Conservation (phyloP, 2,888 invertebrate species). For the Autographa gamma region DNA sequence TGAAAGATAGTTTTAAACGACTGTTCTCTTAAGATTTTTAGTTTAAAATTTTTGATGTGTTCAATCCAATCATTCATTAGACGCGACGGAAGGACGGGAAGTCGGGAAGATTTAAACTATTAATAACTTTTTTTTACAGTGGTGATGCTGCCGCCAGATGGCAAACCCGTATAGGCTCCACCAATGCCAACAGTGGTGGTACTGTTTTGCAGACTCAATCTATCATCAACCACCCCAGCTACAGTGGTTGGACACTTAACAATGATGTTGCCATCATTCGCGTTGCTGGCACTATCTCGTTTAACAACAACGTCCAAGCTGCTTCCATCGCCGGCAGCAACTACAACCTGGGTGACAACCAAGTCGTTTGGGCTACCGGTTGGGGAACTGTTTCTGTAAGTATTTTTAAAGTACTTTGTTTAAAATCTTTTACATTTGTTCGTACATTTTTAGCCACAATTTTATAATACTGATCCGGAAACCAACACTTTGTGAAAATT, state of each 20-base stretch:
- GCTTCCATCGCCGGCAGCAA: constrained; percentile 64
- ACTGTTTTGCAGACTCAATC: constrained; percentile 40
- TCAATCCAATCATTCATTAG: neutral
- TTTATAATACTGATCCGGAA: too few species aligned
- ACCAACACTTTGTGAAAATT: neutral
- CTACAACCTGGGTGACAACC: constrained; percentile 64
- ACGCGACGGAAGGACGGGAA: neutral
- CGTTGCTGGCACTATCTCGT: constrained; percentile 44
- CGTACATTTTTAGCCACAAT: neutral
- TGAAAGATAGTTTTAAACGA: too few species aligned
- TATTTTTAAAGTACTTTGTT: constrained; percentile 12
- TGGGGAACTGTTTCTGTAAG: constrained; percentile 69
- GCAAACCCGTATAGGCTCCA: constrained; percentile 65
- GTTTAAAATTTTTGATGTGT: neutral
- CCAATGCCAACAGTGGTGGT: constrained; percentile 66
- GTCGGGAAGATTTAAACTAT: neutral
- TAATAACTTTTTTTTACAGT: constrained; percentile 45
- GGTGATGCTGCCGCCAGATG: constrained; percentile 53
- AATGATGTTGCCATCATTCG: constrained; percentile 45
- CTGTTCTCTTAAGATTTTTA: neutral
- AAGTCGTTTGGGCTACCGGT: constrained; percentile 67
- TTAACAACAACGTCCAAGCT: constrained; percentile 46
- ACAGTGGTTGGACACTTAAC: too few species aligned
- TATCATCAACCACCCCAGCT: constrained; percentile 58
- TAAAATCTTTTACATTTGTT: too few species aligned